Base-by-base conservation (phyloP, 2,113 vertebrate species). In the Pontoporia blainvillei region DNA sequence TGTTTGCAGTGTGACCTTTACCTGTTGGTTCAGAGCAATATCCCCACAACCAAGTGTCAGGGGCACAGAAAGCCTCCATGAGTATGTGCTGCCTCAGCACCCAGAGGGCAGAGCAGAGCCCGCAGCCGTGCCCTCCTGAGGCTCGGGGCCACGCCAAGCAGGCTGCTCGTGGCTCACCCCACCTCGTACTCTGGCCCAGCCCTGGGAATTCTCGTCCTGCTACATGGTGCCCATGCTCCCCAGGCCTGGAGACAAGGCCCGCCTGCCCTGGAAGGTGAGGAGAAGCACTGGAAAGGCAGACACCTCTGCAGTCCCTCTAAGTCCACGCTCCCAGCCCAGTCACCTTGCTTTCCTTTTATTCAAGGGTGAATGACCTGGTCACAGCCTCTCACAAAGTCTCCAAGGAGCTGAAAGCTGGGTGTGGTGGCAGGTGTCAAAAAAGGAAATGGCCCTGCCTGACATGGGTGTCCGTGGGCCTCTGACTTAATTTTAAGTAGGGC, bases 61-160 rank as follows among this genome's bases (percentile, higher is more conserved):
- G 29, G 17, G 8, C n/a, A 52, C 14, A 34, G 44, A 15, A 64
- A 14, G 46, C 10, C 54, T 76, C 21, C 14, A 17, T 54, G 41
- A 76, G 9, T 46, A 64, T 3, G 8, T 44, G 91, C 49, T 44
- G 73, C 10, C 34, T 71, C 20, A 21, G 59, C 46, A 25, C 44
- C 20, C 81, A 52, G 52, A 66, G 64, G 54, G 64, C 57, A 76
- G 31, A 49, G 57, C 66, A 69, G 14, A 46, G 31, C 86, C 21
- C 18, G 7, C 13, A 2, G 11, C 57, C 36, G 2, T 49, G n/a
- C 8, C 8, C 8, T 21, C 57, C 15, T 0, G 25, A 39, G 41
- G 39, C 54, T 72, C 27, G 31, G 54, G 54, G 41, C 34, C 57
- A 41, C 1, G 1, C 13, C 21, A 27, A 46, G 15, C 34, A 36